Conservation (phyloP, 2,797 vertebrate species). For the Microtus agrestis region DNA sequence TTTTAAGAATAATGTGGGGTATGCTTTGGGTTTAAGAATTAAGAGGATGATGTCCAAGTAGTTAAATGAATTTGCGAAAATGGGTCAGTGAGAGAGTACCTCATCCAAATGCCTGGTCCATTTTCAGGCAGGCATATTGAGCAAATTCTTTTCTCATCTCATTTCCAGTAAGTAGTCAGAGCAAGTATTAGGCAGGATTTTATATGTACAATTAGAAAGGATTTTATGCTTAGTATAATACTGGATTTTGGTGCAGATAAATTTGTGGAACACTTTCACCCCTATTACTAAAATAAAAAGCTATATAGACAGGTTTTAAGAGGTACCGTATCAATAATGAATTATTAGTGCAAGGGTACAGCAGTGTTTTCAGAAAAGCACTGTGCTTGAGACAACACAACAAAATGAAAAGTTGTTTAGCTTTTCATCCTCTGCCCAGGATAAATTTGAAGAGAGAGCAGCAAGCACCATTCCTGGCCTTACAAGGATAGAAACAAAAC, state of each 20-base stretch:
- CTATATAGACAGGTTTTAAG: conserved; percentile 18
- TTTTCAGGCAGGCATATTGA: conserved; percentile 44
- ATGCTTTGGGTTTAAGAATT: conserved; percentile 75
- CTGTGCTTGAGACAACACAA: conserved; percentile 26
- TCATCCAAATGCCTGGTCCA: conserved; percentile 29
- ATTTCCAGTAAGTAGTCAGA: conserved; percentile 32
- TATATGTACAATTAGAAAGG: conserved; percentile 75
- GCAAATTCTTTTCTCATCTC: conserved; percentile 67
- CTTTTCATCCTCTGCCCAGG: not conserved
- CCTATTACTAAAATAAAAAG: conserved; percentile 54
- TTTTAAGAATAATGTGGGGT: conserved; percentile 68
- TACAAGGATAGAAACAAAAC: conserved; percentile 5
- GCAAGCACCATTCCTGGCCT: not conserved
- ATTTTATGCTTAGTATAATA: conserved; percentile 72
- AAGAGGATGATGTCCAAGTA: conserved; percentile 74
- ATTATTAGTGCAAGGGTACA: conserved; percentile 7
- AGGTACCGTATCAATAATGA: conserved; percentile 28
- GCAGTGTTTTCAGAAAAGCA: conserved; percentile 16
- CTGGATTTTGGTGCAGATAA: conserved; percentile 76
- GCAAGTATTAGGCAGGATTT: conserved; percentile 77
- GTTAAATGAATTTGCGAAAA: conserved; percentile 73
- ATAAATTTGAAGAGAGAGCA: conserved; percentile 3
- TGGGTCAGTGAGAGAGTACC: conserved; percentile 68
- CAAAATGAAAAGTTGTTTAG: not conserved
- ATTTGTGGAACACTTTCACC: conserved; percentile 58